phyloP scores from a whole-genome alignment of 53 echinoderm and acorn worm genomes.

The Astropecten irregularis region DNA sequence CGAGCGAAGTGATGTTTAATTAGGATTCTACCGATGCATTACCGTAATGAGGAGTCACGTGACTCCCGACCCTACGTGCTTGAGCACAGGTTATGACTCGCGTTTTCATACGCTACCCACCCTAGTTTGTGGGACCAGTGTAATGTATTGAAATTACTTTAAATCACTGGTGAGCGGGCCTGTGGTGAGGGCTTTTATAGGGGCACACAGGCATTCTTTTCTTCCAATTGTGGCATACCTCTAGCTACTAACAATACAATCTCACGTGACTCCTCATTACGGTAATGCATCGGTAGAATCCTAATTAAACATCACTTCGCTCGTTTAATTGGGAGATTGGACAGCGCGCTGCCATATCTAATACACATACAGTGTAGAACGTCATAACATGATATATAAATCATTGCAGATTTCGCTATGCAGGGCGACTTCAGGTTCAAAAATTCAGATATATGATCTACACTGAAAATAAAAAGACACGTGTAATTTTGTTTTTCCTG shows the following conservation, averaged over 20 bases:
- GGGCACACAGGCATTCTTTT: slow-evolving; percentile 31
- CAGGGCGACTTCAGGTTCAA: too few species aligned
- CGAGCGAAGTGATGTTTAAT: not conserved
- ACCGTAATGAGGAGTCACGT: not conserved
- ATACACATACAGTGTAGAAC: too few species aligned
- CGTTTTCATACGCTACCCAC: too few species aligned
- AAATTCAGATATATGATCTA: too few species aligned
- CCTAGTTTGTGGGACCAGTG: too few species aligned
- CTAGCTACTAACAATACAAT: slow-evolving; percentile 33
- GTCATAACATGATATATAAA: too few species aligned
- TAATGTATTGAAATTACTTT: not conserved
- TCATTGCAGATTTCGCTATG: too few species aligned
- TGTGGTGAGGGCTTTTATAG: slow-evolving; percentile 16
- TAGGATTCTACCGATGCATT: not conserved
- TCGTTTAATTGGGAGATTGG: not conserved
- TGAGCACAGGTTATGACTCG: not conserved
- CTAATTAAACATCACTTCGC: not conserved
- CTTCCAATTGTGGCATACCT: slow-evolving; percentile 31
- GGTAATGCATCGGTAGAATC: slow-evolving; percentile 4
- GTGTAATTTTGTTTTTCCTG: too few species aligned
- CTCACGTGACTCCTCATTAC: not conserved
- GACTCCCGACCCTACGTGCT: not conserved
- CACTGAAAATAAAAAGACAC: too few species aligned
- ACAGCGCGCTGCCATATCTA: too few species aligned
- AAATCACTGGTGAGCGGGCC: not conserved